Percentiles rank a stretch among this genome's conserved stretches.
phyloP scores from a whole-genome alignment of 2,113 vertebrate genomes.

The Ovis aries region DNA sequence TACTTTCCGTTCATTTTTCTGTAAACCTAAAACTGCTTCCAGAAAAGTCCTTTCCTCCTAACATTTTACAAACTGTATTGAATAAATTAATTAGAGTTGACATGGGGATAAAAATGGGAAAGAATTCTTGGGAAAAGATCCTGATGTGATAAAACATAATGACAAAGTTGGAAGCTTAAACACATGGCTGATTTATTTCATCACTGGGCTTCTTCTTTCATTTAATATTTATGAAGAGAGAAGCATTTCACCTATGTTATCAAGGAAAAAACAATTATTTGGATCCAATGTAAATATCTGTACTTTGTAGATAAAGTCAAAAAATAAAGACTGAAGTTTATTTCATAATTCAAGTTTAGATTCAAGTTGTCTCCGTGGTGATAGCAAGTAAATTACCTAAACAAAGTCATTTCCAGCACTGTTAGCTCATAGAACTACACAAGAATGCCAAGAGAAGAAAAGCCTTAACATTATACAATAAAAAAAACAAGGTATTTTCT shows the following conservation, averaged over 20 bases:
- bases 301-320: neutral
- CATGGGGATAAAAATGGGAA: neutral
- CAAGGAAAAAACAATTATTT: neutral
- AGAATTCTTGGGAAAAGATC: neutral
- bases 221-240: neutral
- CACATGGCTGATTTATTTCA: neutral
- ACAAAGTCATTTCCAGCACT: neutral
- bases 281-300: neutral
- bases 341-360: neutral
- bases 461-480: neutral
- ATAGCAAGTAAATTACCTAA: neutral
- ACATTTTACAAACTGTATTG: neutral
- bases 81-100: neutral
- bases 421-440: neutral
- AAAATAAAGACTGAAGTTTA: neutral
- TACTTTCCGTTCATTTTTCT: neutral
- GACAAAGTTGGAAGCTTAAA: neutral
- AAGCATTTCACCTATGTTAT: neutral
- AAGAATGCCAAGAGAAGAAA: neutral
- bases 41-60: neutral
- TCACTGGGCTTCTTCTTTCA: neutral
- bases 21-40: neutral
- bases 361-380: neutral
- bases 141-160: neutral
- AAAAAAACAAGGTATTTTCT: neutral